Evolutionary conservation across 2,113 vertebrate genomes (phyloP).

Genomic region (Gymnobelideus leadbeateri): DNA sequence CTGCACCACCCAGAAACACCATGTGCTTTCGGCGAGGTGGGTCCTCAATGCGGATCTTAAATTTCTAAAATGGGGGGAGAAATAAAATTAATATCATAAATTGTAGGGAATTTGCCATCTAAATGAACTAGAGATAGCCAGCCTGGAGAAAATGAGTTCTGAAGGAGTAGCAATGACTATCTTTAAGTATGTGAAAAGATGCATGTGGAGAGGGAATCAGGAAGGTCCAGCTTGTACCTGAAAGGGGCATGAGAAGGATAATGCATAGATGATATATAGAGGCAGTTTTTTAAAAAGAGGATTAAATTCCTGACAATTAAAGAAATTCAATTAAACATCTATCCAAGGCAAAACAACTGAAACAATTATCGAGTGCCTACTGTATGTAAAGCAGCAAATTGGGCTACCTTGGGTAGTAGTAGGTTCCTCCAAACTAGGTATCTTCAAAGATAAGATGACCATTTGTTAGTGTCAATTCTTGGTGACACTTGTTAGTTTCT

Average conservation of each 20-base stretch:
- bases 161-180: neutral
- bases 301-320: neutral
- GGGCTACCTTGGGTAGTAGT: neutral
- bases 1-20: conserved; percentile 97
- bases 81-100: neutral
- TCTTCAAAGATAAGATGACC: neutral
- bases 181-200: neutral
- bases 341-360: neutral
- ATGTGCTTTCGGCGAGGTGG: conserved; percentile 98
- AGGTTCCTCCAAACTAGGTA: neutral
- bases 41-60: conserved; percentile 98
- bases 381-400: neutral
- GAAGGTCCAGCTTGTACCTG: neutral
- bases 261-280: neutral
- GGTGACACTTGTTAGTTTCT: neutral
- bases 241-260: neutral
- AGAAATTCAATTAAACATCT: neutral
- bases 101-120: neutral
- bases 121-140: neutral
- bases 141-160: neutral
- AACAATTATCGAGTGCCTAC: neutral
- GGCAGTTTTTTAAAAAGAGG: neutral
- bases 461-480: neutral
- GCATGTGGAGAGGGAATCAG: neutral
- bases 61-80: conserved; percentile 89